phyloP scores from a whole-genome alignment of 2,888 invertebrate species.

The Ashinkailepas kermadecensis region DNA sequence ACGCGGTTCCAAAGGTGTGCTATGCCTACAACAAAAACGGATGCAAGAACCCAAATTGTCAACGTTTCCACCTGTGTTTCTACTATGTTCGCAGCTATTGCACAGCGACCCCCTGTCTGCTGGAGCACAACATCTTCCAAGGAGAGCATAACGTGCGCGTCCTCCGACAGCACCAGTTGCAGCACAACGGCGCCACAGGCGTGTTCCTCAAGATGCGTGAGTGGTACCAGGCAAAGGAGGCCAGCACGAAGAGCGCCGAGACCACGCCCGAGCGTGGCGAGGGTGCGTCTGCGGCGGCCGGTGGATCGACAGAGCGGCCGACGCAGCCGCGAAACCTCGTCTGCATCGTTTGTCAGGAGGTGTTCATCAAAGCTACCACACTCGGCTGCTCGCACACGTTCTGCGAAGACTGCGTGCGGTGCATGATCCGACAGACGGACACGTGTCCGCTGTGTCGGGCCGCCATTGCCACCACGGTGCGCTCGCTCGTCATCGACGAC shows the following conservation, averaged over 20 bases:
- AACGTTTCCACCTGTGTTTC: neutral
- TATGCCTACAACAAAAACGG: neutral
- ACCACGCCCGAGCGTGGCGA: neutral
- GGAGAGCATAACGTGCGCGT: neutral
- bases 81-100: neutral
- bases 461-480: neutral
- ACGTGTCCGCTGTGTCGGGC: constrained; percentile 2
- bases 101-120: neutral
- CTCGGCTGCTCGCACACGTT: constrained; percentile 12
- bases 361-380: constrained; percentile 4
- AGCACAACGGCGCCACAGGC: neutral
- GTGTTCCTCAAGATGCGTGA: neutral
- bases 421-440: neutral
- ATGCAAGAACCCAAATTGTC: neutral
- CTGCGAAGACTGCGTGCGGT: neutral
- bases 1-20: neutral
- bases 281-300: neutral
- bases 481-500: constrained; percentile 17
- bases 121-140: neutral
- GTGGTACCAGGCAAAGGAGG: neutral
- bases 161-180: neutral
- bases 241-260: neutral
- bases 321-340: neutral
- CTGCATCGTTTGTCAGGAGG: neutral
- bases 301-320: neutral